Conservation (phyloP, 2,113 vertebrate genomes). For the Nestor notabilis region DNA sequence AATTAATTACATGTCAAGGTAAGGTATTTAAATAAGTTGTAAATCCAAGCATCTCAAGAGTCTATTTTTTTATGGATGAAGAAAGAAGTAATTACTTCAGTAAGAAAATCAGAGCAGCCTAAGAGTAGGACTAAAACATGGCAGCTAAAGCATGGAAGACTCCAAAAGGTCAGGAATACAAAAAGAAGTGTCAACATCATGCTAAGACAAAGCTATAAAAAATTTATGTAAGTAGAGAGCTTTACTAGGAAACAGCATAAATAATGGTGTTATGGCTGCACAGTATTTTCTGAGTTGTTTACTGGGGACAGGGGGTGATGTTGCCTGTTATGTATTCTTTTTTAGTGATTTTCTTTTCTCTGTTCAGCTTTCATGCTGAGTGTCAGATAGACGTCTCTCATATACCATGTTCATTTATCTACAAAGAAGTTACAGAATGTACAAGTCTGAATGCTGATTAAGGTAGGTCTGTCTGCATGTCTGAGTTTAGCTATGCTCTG, state of each 20-base stretch:
- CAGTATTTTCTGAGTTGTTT: background rate
- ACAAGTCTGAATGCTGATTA: background rate
- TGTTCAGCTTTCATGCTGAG: background rate
- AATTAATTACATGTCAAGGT: background rate
- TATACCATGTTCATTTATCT: background rate
- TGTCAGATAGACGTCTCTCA: background rate
- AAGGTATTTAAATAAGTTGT: background rate
- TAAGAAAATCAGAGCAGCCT: background rate
- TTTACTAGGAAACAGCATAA: background rate
- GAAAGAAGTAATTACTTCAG: background rate
- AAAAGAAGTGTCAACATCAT: background rate
- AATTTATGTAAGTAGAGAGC: background rate
- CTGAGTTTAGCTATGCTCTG: background rate
- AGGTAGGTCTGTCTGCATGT: background rate
- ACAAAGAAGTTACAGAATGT: background rate
- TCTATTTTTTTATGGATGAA: background rate
- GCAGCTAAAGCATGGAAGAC: background rate
- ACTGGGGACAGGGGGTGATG: rapidly evolving
- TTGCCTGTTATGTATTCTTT: background rate
- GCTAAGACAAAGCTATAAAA: background rate
- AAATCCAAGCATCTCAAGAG: background rate
- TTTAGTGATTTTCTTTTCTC: background rate
- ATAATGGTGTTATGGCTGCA: background rate
- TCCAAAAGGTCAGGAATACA: background rate
- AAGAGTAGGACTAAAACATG: background rate